Conservation (phyloP, 2,888 invertebrate species). For the Metellina segmentata region DNA sequence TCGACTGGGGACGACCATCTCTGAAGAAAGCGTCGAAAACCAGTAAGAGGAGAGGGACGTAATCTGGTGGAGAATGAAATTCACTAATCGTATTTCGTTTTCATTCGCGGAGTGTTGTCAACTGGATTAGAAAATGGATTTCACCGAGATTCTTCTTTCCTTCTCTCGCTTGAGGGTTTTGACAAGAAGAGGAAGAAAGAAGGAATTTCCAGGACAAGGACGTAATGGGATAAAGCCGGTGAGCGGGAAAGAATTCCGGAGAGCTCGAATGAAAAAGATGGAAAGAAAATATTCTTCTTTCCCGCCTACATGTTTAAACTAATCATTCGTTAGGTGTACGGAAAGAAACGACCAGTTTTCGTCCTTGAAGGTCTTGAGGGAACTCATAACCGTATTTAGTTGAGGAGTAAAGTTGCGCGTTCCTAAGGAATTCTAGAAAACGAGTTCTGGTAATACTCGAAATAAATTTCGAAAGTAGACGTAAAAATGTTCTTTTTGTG, state of each 20-base stretch:
- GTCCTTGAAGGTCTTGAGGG: too few species aligned
- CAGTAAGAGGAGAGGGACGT: background rate
- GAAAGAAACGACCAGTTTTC: too few species aligned
- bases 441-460: too few species aligned
- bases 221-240: constrained; percentile 28
- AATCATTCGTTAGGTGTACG: constrained; percentile 12
- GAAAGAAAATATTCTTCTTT: background rate
- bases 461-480: too few species aligned
- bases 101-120: constrained; percentile 48
- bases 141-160: constrained; percentile 9
- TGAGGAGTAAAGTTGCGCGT: too few species aligned
- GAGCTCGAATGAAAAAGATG: background rate
- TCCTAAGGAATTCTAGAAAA: too few species aligned
- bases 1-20: background rate
- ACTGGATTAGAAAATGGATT: constrained; percentile 66
- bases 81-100: constrained; percentile 57
- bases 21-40: background rate
- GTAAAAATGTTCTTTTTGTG: too few species aligned
- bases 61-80: constrained; percentile 53
- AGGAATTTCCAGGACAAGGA: constrained; percentile 14
- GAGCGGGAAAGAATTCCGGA: background rate
- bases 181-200: background rate
- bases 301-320: constrained; percentile 7
- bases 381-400: too few species aligned
- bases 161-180: background rate